Evolutionary conservation across 2,797 vertebrate genomes (phyloP).

Genomic region (Macropus fuliginosus): DNA sequence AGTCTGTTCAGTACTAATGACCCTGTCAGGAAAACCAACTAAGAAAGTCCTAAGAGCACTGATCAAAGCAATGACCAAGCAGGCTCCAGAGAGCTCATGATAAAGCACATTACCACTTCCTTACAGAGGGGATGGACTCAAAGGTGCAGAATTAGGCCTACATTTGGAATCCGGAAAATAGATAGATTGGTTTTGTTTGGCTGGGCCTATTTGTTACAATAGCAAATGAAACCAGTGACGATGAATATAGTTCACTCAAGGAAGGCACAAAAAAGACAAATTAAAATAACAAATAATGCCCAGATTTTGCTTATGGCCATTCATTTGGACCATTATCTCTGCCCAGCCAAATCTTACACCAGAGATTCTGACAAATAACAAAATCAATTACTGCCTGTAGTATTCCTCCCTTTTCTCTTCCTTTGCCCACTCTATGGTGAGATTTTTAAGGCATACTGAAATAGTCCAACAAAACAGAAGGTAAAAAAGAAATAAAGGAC

Average conservation of each 20-base stretch:
- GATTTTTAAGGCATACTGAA: not conserved
- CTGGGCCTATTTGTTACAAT: not conserved
- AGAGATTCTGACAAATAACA: not conserved
- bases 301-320: not conserved
- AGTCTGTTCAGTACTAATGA: not conserved
- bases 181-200: not conserved
- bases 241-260: not conserved
- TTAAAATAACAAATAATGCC: not conserved
- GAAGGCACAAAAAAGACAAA: constrained; percentile 38
- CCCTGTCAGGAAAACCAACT: not conserved
- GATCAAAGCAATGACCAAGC: not conserved
- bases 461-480: not conserved
- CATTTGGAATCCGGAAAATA: not conserved
- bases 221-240: not conserved
- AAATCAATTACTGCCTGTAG: not conserved
- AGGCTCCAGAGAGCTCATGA: not conserved
- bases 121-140: not conserved
- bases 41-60: not conserved
- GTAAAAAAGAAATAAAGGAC: not conserved
- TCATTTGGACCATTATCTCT: not conserved
- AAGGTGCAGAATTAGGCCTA: not conserved
- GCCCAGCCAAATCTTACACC: constrained; percentile 11
- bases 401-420: not conserved
- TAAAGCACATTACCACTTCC: not conserved
- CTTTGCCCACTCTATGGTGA: not conserved